Percentiles rank a stretch among this genome's conserved stretches.
These are phyloP conservation scores for Bovichtus diacanthus DNA, from an alignment of 2,797 vertebrate species.

Conservation along the genomic window DNA sequence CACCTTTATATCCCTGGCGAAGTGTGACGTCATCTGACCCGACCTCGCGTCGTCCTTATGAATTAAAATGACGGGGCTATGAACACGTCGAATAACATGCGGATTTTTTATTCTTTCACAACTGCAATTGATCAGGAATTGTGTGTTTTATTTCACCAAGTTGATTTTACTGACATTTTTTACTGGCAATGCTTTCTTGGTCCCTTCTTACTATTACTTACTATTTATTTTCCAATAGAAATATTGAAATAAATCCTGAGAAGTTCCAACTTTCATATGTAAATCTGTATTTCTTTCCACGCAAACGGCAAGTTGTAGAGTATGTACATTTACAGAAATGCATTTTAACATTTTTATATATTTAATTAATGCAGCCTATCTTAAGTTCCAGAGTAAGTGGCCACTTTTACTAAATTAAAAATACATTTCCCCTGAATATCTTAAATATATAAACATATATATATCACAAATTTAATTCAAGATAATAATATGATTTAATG, in stretches of 20 bases:
- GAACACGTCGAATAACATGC: neutral
- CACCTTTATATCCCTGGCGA: neutral
- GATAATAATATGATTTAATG: neutral
- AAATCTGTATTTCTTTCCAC: neutral
- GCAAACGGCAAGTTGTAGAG: neutral
- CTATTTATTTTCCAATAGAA: neutral
- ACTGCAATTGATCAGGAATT: neutral
- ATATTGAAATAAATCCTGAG: no score
- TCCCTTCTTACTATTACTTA: neutral
- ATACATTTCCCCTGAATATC: neutral
- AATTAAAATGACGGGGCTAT: neutral
- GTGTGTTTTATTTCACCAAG: neutral
- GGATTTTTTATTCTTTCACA: slow-evolving; percentile 40
- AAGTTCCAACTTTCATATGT: neutral
- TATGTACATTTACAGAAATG: neutral
- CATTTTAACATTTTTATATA: neutral
- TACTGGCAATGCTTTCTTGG: neutral
- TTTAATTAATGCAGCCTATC: neutral
- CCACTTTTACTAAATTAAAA: neutral
- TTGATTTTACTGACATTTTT: neutral
- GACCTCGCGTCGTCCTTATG: accelerated
- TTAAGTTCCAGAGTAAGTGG: neutral
- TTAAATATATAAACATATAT: neutral
- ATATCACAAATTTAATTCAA: neutral
- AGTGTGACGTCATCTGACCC: neutral